Base-by-base conservation (phyloP, 2,113 vertebrate species). In the Pomatostomus ruficeps region DNA sequence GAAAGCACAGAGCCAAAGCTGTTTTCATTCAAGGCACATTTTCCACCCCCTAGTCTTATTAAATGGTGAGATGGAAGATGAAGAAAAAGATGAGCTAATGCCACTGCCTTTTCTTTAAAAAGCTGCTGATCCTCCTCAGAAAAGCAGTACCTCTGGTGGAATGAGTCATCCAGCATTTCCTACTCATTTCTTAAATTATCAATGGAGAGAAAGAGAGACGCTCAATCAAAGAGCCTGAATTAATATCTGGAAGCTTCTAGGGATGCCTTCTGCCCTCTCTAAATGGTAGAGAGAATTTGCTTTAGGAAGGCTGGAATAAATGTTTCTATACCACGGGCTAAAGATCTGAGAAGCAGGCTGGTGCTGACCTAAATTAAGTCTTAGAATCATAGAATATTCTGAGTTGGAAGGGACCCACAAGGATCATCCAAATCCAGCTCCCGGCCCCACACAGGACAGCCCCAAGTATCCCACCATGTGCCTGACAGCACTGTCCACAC, bases 131-230 rank as follows among this genome's bases (percentile, higher is more conserved):
- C 12, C 28, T 83, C 54, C 67, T 65, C 74, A 85, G 90, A 83
- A 94, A 94, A 81, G 85, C 92, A 87, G 40, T 83, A 93, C 68
- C 82, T 90, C 88, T 95, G 90, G 62, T 91, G 67, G 79, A 86
- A 91, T 91, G 88, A 94, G 54, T 88, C 94, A 96, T 63, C 45
- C 83, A 85, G 67, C 71, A 80, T 95, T 97, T 95, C 95, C 79
- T 91, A 90, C 83, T 95, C 79, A 46, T 80, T 95, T 90, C 82
- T 90, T 94, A 88, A 93, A 90, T 92, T 93, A 90, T 85, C 92
- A 94, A 88, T 90, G 81, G 85, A 62, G 35, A 88, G n/a, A 93
- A 35, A 86, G 38, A 57, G 20, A 74, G 40, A 92, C 46, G 35
- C 29, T 80, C 51, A 61, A 15, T 74, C 55, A 84, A 85, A 93